Base-by-base conservation (phyloP, 2,888 invertebrate species). In the Xanthia icteritia region DNA sequence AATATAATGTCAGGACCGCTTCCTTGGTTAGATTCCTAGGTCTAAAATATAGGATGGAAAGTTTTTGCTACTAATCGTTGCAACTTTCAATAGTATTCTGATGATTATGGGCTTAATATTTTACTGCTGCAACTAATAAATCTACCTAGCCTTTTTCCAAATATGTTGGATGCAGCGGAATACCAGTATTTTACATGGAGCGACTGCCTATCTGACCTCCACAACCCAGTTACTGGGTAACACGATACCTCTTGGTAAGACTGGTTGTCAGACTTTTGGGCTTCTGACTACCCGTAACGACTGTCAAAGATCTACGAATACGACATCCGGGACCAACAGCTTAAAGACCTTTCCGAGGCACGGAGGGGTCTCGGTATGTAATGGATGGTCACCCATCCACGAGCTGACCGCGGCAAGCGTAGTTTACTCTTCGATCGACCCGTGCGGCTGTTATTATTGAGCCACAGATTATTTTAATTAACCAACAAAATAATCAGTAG, bases 401-500 rank as follows among this genome's bases (percentile, higher is more conserved):
- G 17, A 20, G 31, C 17, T 31, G 17, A 17, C 8, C 60, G 31
- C 60, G 17, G 9, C 17, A 31, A 31, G 60, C 15, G 9, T 9
- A 31, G 20, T 31, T 60, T 17, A 60, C 9, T 20, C 31, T 60
- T 20, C 4, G 20, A 17, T 17, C 6, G 8, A 60, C 17, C 17
- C 1, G 3, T 31, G 58, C 17, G 27, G 17, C 60, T 31, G 17
- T 60, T 61, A 31, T 20, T 20, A 9, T 60, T 20, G 20, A 60
- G 17, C 31, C 8, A 61, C 31, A 36, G 2, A 36, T 31, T 17
- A 60, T 60, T 60, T 4, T 31, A 9, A 4, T 60, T 60, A 9
- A 17, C 31, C 20, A 31, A 20, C 15, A 64, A 61, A 56, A 66
- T 48, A 70, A 61, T 70, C 51, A 69, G 48, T 83, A 65, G 61